Conservation (phyloP, 2,888 invertebrate genomes). For the Diaphora mendica region DNA sequence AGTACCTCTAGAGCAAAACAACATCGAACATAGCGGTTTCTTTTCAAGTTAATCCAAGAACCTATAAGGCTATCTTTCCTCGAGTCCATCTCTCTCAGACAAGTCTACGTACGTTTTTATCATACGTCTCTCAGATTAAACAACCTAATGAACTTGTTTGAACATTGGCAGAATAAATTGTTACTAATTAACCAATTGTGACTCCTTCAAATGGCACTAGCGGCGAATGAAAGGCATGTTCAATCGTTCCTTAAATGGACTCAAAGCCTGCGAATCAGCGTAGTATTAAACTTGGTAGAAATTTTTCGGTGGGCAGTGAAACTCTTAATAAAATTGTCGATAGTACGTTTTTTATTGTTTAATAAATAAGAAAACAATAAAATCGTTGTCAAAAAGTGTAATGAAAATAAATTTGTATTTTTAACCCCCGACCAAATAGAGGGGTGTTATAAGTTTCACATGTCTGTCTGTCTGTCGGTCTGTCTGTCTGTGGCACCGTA, state of each 20-base stretch:
- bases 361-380: no score
- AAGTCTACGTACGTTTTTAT: constrained; percentile 1
- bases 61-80: not conserved
- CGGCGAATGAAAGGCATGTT: constrained; percentile 1
- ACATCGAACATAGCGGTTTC: not conserved
- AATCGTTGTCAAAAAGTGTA: no score
- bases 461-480: no score
- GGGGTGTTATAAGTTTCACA: no score
- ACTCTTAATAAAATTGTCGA: not conserved
- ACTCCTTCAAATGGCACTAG: not conserved
- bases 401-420: no score
- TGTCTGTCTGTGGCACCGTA: no score
- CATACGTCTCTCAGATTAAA: not conserved
- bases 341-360: no score
- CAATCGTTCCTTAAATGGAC: constrained; percentile 1
- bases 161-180: constrained; percentile 21
- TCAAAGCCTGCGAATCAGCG: not conserved
- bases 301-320: not conserved
- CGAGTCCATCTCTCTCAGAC: not conserved
- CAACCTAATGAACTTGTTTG: constrained; percentile 16
- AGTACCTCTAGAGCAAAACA: not conserved
- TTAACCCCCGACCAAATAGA: no score
- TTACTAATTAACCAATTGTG: constrained; percentile 18
- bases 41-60: constrained; percentile 1
- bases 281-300: not conserved